Percentiles rank a stretch among this genome's conserved stretches.
Evolutionary conservation across 2,888 invertebrate genomes (phyloP).

Genomic region (Cactoblastis cactorum): DNA sequence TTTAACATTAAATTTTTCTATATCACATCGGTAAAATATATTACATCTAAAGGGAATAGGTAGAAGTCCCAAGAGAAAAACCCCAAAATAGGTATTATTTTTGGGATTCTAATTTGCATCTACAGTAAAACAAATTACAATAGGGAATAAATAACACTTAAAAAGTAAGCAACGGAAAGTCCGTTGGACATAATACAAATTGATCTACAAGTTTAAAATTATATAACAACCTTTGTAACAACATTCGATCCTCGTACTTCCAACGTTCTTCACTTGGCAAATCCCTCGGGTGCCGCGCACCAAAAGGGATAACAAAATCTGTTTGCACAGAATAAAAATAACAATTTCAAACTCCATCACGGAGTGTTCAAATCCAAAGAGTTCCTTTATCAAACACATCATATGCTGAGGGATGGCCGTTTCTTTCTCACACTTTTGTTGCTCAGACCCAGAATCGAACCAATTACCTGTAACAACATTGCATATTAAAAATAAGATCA

Average conservation of each 20-base stretch:
- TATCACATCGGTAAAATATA: too few relatives aligned
- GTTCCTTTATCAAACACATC: slow-evolving; percentile 45
- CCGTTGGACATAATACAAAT: too few relatives aligned
- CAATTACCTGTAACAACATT: slow-evolving; percentile 78
- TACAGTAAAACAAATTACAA: too few relatives aligned
- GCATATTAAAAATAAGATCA: neutral
- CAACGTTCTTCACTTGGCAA: slow-evolving; percentile 37
- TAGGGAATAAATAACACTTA: too few relatives aligned
- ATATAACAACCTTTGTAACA: slow-evolving; percentile 22
- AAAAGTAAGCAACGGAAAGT: too few relatives aligned
- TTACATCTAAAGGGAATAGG: too few relatives aligned
- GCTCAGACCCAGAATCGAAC: slow-evolving; percentile 88
- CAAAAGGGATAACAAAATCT: slow-evolving; percentile 47
- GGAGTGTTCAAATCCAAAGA: slow-evolving; percentile 57
- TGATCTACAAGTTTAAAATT: neutral
- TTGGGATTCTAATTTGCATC: too few relatives aligned
- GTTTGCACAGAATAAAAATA: slow-evolving; percentile 51
- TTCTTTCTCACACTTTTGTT: slow-evolving; percentile 88
- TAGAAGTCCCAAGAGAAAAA: too few relatives aligned
- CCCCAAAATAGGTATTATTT: too few relatives aligned
- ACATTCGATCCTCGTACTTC: slow-evolving; percentile 30
- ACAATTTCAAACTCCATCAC: slow-evolving; percentile 57
- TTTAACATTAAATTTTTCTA: too few relatives aligned
- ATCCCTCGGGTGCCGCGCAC: slow-evolving; percentile 36
- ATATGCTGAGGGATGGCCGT: slow-evolving; percentile 88